A percentile compares a stretch with the other conserved stretches of the same genome.
phyloP scores from a whole-genome alignment of 2,888 invertebrate genomes.

The Cataglyphis livida region DNA sequence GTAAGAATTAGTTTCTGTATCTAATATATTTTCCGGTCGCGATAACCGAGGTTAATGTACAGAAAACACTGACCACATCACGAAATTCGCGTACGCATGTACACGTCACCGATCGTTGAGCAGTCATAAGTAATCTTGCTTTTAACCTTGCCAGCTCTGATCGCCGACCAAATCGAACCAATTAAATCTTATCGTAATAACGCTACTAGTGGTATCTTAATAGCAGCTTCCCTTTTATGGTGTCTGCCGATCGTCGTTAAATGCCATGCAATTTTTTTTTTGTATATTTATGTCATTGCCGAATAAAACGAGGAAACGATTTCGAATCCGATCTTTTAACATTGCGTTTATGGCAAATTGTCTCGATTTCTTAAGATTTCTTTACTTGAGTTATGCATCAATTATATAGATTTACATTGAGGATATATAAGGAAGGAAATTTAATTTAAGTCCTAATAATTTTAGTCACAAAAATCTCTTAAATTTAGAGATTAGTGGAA shows the following conservation, averaged over 20 bases:
- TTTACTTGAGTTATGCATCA: background rate
- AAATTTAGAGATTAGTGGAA: background rate
- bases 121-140: conserved; percentile 12
- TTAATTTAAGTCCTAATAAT: background rate
- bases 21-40: background rate
- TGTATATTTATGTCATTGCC: conserved; percentile 3
- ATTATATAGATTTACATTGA: background rate
- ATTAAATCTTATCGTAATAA: conserved; percentile 46
- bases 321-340: background rate
- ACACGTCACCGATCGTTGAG: background rate
- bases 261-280: background rate
- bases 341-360: background rate
- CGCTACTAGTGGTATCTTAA: background rate
- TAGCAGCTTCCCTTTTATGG: background rate
- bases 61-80: background rate
- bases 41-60: conserved; percentile 8
- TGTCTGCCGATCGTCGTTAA: background rate
- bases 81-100: background rate
- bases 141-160: conserved; percentile 34
- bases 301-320: background rate
- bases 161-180: conserved; percentile 30
- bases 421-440: background rate
- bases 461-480: background rate
- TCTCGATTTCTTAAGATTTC: background rate
- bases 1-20: background rate